These are phyloP conservation scores for Cotesia vestalis DNA, from an alignment of 1,140 invertebrate species.

Conservation along the genomic window DNA sequence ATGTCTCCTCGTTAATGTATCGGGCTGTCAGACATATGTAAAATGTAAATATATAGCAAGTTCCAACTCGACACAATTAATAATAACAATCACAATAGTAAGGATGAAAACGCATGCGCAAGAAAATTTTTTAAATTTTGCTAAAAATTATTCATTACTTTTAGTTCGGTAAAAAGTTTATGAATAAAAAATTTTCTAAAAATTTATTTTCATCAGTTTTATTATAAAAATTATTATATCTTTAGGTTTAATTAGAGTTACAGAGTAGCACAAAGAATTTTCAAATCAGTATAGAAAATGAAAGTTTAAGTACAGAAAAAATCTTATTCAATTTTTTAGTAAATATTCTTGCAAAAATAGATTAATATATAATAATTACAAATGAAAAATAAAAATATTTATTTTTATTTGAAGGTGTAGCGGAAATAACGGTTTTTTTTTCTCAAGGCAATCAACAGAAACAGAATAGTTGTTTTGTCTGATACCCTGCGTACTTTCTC, in stretches of 20 bases:
- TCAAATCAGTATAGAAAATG: too few species aligned
- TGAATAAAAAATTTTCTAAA: not conserved
- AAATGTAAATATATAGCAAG: not conserved
- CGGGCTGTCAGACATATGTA: not conserved
- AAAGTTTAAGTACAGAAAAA: too few species aligned
- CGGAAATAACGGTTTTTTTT: not conserved
- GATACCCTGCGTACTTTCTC: too few species aligned
- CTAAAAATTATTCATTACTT: not conserved
- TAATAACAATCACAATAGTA: too few species aligned
- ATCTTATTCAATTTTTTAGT: too few species aligned
- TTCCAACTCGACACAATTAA: not conserved
- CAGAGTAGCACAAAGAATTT: too few species aligned
- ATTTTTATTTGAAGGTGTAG: not conserved
- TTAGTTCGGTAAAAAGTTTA: not conserved
- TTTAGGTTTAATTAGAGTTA: too few species aligned
- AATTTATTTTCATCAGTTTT: not conserved
- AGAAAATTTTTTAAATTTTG: too few species aligned
- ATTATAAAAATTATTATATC: too few species aligned
- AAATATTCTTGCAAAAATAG: too few species aligned
- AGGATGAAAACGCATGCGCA: not conserved
- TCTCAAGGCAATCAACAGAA: conserved; percentile 11
- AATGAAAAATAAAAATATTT: not conserved
- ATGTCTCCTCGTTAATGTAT: conserved; percentile 47
- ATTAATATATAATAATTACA: too few species aligned
- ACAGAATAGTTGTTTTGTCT: conserved; percentile 4